Base-by-base conservation (phyloP, 2,113 vertebrate species). In the Bubo scandiacus region DNA sequence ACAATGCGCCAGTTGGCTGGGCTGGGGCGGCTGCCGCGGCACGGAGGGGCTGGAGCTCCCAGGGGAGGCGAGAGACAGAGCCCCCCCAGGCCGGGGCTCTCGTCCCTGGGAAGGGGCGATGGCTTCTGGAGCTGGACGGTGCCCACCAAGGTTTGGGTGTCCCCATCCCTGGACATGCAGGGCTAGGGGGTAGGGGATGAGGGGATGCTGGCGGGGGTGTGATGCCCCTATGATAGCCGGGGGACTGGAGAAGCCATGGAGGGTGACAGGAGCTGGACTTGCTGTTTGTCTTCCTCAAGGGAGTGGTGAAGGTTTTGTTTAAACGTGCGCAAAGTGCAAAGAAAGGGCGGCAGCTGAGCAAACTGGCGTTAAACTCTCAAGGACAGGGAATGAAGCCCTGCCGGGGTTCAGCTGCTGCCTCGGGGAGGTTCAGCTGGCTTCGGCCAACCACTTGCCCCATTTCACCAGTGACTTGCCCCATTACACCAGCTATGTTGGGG, bases 271-370 rank as follows among this genome's bases (percentile, higher is more conserved):
- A 94, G 79, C 92, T 55, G 91, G 55, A 10, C 25, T 92, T 23
- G 2, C 51, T 97, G 72, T 96, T 97, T 96, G 86, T 70, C 91
- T 95, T 94, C 89, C 68, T 88, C 0, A 3, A 67, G 92, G 96
- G 96, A 93, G 95, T 63, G 96, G 96, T 88, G 77, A 81, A 71
- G 83, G 75, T 55, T 88, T 88, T 96, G 88, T 95, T 96, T 95
- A 58, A 95, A 91, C 1, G 40, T 30, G 84, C 11, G 7, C 3
- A 0, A 90, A 96, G 95, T 91, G 95, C 92, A 95, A 94, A 96
- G 96, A 92, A 84, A 92, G 84, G 78, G 94, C 14, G 36, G 49
- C 96, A 97, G 96, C 96, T 97, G 94, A 95, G 86, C 89, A 96
- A 97, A 96, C 94, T 89, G 57, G 66, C 4, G 54, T 88, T 86